These are phyloP conservation scores for Rattus norvegicus DNA, from an alignment of 2,113 vertebrate species.

Conservation along the genomic window GRCr8 NC_086022.1:131785001-131785500, in stretches of 20 bases:
- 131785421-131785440: background rate
- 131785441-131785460: background rate
- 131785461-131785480: background rate
- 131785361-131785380: too few relatives aligned
- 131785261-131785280: background rate
- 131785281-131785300: background rate
- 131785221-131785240: background rate
- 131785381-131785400: background rate
- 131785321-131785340: background rate
- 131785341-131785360: background rate
- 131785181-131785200: background rate
- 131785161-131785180: background rate
- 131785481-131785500: background rate
- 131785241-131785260: background rate
- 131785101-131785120: background rate
- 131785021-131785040: background rate
- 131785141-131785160: background rate
- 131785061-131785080: background rate
- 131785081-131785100: background rate
- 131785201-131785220: background rate
- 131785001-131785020: background rate
- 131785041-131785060: background rate
- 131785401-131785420: background rate
- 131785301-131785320: background rate
- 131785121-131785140: background rate